phyloP scores from a whole-genome alignment of 2,888 invertebrate species.

The Aethes cnicana region DNA sequence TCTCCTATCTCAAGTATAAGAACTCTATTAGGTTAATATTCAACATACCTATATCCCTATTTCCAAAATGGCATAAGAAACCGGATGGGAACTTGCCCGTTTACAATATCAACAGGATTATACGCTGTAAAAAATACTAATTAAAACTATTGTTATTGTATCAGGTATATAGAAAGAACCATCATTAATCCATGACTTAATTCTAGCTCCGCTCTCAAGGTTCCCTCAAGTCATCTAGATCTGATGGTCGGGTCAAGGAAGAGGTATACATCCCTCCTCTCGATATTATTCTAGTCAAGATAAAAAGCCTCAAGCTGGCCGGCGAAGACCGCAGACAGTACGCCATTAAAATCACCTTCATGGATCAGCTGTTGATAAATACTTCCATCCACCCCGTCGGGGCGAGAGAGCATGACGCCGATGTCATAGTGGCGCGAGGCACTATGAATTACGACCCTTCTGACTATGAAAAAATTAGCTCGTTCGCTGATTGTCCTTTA shows the following conservation, averaged over 20 bases:
- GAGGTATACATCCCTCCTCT: slow-evolving; percentile 41
- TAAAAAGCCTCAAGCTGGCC: slow-evolving; percentile 49
- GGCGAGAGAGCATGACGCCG: slow-evolving; percentile 37
- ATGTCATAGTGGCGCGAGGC: slow-evolving; percentile 45
- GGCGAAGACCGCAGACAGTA: slow-evolving; percentile 48
- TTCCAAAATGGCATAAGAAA: no score
- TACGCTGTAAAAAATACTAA: no score
- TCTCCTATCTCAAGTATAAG: no score
- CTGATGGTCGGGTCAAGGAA: slow-evolving; percentile 39
- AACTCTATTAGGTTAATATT: no score
- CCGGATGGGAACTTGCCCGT: no score
- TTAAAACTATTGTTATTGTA: no score
- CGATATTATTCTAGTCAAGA: slow-evolving; percentile 50
- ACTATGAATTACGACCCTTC: slow-evolving; percentile 63
- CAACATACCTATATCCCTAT: no score
- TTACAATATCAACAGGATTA: no score
- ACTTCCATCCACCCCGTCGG: slow-evolving; percentile 48
- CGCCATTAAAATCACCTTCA: slow-evolving; percentile 54
- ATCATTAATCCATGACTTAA: no score
- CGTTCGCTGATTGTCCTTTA: slow-evolving; percentile 64
- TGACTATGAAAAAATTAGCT: slow-evolving; percentile 67
- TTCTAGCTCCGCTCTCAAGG: slow-evolving; percentile 43
- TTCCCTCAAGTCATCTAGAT: slow-evolving; percentile 37
- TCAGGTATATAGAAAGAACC: no score
- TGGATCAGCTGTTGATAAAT: slow-evolving; percentile 54